Evolutionary conservation across 2,888 invertebrate species (phyloP).

Genomic region (Siphonodentalium dalli): DNA sequence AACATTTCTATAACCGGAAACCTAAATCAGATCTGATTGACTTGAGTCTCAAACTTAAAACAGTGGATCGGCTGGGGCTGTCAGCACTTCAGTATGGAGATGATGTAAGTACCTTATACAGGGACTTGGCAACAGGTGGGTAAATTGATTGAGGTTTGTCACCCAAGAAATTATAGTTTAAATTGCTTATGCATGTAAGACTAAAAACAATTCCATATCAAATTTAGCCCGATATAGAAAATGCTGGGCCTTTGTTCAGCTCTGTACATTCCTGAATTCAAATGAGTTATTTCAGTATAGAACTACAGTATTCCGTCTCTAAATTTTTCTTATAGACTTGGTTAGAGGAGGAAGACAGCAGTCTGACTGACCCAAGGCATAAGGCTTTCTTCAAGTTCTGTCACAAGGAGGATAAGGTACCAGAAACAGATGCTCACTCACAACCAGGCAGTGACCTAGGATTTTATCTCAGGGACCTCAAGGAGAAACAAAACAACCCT

Average conservation of each 20-base stretch:
- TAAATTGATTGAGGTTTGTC: too few relatives aligned
- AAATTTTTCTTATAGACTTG: too few relatives aligned
- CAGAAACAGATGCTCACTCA: conserved; percentile 31
- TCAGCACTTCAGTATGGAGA: conserved; percentile 57
- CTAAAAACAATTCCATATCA: too few relatives aligned
- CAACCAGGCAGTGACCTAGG: conserved; percentile 53
- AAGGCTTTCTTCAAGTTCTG: conserved; percentile 51
- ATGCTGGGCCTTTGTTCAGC: too few relatives aligned
- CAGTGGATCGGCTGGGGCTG: conserved; percentile 45
- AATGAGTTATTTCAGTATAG: too few relatives aligned
- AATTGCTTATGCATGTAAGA: too few relatives aligned
- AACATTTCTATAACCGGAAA: conserved; percentile 5
- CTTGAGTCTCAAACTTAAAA: conserved; percentile 48
- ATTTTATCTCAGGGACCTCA: conserved; percentile 49
- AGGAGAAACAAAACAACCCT: too few relatives aligned
- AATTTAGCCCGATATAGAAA: too few relatives aligned
- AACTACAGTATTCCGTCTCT: too few relatives aligned
- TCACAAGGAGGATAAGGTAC: conserved; percentile 31
- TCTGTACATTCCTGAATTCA: too few relatives aligned
- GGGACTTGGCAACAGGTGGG: not conserved
- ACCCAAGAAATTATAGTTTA: too few relatives aligned
- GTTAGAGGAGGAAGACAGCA: conserved; percentile 21
- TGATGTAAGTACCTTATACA: conserved; percentile 33
- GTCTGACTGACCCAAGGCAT: conserved; percentile 49
- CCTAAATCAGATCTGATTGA: conserved; percentile 42